These are phyloP conservation scores for Miltochrista miniata DNA, from an alignment of 2,888 invertebrate species.

Conservation along the genomic window DNA sequence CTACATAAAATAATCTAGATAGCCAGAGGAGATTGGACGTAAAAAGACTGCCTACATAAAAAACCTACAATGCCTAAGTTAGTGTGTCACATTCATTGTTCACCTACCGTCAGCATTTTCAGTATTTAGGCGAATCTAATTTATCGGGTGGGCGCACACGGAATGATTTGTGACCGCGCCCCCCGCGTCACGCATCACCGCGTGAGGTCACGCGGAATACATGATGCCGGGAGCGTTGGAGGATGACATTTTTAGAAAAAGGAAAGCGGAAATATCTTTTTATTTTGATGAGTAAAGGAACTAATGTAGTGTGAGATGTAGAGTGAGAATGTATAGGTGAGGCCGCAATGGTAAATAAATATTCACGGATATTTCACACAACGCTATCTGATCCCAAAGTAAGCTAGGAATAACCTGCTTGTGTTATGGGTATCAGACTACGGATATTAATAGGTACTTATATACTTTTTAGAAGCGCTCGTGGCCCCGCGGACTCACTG, in stretches of 20 bases:
- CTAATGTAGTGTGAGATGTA: too few species aligned
- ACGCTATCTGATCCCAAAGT: too few species aligned
- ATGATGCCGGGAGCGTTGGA: slow-evolving; percentile 1
- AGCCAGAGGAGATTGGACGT: background rate
- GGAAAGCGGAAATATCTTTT: background rate
- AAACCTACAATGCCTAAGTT: slow-evolving; percentile 8
- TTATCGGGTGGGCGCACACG: slow-evolving; percentile 39
- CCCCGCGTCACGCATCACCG: slow-evolving; percentile 30
- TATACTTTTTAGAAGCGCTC: too few species aligned
- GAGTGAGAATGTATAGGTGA: too few species aligned
- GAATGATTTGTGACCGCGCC: slow-evolving; percentile 43
- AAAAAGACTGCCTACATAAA: background rate
- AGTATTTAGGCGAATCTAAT: slow-evolving; percentile 43
- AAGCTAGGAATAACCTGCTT: too few species aligned
- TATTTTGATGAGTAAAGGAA: too few species aligned
- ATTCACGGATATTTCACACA: too few species aligned
- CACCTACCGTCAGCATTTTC: slow-evolving; percentile 28
- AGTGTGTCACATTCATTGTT: slow-evolving; percentile 24
- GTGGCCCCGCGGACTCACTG: too few species aligned
- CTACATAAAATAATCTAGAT: too few species aligned
- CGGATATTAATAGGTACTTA: too few species aligned
- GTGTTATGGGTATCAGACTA: too few species aligned
- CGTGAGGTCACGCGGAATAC: slow-evolving; percentile 1
- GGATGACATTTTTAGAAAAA: background rate
- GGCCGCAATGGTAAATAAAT: too few species aligned